Percentiles rank a stretch among this genome's conserved stretches.
phyloP scores from a whole-genome alignment of 2,797 vertebrate genomes.

The Leptoclinus maculatus region DNA sequence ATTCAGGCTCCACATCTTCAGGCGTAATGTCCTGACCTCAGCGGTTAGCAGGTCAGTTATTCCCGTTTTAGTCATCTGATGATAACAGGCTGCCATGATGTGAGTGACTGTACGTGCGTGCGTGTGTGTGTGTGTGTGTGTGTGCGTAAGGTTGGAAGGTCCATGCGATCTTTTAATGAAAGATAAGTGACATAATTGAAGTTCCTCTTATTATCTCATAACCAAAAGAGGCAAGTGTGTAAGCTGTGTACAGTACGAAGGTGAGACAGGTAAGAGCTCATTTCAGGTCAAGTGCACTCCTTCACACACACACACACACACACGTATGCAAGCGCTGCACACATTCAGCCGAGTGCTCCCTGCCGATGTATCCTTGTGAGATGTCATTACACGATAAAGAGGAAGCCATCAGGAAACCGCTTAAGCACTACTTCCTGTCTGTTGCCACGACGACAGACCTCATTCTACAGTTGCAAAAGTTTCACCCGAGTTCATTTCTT shows the following conservation, averaged over 20 bases:
- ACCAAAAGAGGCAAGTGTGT: constrained; percentile 57
- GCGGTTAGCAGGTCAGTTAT: constrained; percentile 61
- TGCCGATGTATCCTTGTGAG: constrained; percentile 78
- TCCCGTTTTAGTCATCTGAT: constrained; percentile 65
- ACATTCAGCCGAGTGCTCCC: constrained; percentile 43
- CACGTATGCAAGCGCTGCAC: neutral
- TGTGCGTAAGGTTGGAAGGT: constrained; percentile 27
- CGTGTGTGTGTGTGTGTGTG: constrained; percentile 24
- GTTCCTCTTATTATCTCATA: constrained; percentile 62
- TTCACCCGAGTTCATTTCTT: constrained; percentile 63
- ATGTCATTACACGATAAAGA: constrained; percentile 87
- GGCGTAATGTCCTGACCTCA: constrained; percentile 49
- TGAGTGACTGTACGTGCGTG: constrained; percentile 15
- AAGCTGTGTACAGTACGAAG: constrained; percentile 47
- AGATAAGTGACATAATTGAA: constrained; percentile 65
- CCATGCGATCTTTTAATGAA: constrained; percentile 72
- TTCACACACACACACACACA: constrained; percentile 6
- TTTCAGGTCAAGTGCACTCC: neutral
- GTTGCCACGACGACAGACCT: constrained; percentile 81
- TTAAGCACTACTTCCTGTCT: constrained; percentile 88
- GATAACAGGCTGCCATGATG: constrained; percentile 69
- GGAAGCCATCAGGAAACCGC: constrained; percentile 88
- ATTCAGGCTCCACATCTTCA: constrained; percentile 45
- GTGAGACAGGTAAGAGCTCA: constrained; percentile 31
- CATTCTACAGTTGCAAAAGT: constrained; percentile 72